Evolutionary conservation across 2,113 vertebrate genomes (phyloP).

Genomic region (Symphodus melops): DNA sequence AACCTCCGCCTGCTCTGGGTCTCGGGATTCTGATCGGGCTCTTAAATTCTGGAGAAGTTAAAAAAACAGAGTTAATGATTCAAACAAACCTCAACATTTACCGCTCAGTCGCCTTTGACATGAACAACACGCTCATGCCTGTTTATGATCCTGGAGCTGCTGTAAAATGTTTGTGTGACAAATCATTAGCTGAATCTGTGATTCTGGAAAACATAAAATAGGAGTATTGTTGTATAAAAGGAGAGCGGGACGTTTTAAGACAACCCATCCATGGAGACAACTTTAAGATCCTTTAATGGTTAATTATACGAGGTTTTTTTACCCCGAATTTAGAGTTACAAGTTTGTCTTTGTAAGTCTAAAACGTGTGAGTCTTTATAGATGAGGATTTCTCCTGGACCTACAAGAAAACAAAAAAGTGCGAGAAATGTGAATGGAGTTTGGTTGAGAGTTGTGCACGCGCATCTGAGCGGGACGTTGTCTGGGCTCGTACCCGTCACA

Average conservation of each 20-base stretch:
- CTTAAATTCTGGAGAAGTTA: conserved; percentile 69
- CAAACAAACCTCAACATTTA: too few relatives aligned
- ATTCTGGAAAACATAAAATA: too few relatives aligned
- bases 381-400: accelerated
- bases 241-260: too few relatives aligned
- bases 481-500: background rate
- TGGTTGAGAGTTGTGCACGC: background rate
- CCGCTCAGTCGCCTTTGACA: too few relatives aligned
- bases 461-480: background rate
- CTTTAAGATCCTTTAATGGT: too few relatives aligned
- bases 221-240: too few relatives aligned
- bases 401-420: background rate
- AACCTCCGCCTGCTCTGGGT: conserved; percentile 28
- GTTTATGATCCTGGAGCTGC: too few relatives aligned
- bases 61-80: background rate
- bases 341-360: background rate
- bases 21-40: conserved; percentile 72
- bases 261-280: too few relatives aligned
- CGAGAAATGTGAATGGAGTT: background rate
- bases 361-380: accelerated
- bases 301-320: accelerated
- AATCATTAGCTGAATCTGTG: too few relatives aligned
- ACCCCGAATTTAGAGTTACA: background rate
- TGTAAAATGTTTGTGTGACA: too few relatives aligned
- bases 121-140: too few relatives aligned